Conservation (phyloP, 1,140 invertebrate genomes). For the Sinella curviseta region DNA sequence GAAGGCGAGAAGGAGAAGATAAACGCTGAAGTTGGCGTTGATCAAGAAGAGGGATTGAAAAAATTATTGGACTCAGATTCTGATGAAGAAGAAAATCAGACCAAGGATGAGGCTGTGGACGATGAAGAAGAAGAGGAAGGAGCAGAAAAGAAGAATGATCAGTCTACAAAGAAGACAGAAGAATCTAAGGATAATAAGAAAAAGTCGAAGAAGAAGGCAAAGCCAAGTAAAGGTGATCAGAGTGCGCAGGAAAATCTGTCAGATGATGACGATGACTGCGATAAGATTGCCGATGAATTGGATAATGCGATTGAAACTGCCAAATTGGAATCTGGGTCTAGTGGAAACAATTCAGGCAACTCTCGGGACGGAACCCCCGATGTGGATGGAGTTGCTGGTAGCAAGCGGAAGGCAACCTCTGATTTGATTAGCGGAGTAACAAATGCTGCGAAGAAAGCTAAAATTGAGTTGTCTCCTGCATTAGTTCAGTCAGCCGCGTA, state of each 20-base stretch:
- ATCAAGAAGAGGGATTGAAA: background rate
- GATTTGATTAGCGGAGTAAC: constrained; percentile 6
- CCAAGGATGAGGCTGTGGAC: constrained; percentile 58
- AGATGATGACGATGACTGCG: constrained; percentile 67
- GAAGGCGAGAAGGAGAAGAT: constrained; percentile 20
- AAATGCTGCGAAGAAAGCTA: constrained; percentile 62
- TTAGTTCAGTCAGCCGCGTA: constrained; percentile 48
- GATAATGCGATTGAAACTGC: constrained; percentile 42
- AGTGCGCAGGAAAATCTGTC: constrained; percentile 56
- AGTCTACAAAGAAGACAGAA: constrained; percentile 1
- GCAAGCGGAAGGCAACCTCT: constrained; percentile 56
- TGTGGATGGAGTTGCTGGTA: background rate
- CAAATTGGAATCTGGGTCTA: background rate
- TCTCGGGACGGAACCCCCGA: constrained; percentile 50
- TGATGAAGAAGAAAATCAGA: constrained; percentile 69
- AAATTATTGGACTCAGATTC: constrained; percentile 61
- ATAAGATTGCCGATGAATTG: constrained; percentile 50
- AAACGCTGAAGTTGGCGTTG: constrained; percentile 5
- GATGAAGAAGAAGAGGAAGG: constrained; percentile 2
- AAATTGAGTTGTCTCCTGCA: constrained; percentile 59
- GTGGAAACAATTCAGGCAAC: constrained; percentile 29
- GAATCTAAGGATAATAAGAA: constrained; percentile 35
- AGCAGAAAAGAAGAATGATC: constrained; percentile 27
- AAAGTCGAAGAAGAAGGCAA: constrained; percentile 43
- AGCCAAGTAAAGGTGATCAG: constrained; percentile 48